Evolutionary conservation across 2,797 vertebrate genomes (phyloP).

Genomic region (Coregonus sp.): DNA sequence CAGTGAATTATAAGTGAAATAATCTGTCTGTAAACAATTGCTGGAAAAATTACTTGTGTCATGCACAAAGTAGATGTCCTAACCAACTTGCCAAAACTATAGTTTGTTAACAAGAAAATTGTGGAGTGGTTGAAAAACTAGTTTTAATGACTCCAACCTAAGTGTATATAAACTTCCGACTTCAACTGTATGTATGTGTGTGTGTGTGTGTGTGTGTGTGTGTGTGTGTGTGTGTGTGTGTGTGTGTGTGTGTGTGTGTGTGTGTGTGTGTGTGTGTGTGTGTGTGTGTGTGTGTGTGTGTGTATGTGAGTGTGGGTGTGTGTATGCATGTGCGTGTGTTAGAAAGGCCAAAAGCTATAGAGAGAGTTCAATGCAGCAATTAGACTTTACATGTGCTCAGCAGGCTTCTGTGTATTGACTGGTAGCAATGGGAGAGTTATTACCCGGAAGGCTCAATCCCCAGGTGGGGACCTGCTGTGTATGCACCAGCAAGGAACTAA

Average conservation of each 20-base stretch:
- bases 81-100: no score
- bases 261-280: conserved; percentile 24
- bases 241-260: no score
- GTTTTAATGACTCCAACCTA: no score
- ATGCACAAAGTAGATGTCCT: no score
- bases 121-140: no score
- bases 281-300: not conserved
- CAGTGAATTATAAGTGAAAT: no score
- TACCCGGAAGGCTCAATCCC: conserved; percentile 4
- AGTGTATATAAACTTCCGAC: no score
- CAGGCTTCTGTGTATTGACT: conserved; percentile 1
- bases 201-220: not conserved
- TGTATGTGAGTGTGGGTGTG: not conserved
- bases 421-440: not conserved
- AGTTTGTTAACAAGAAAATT: no score
- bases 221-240: conserved; percentile 23
- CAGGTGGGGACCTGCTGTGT: not conserved
- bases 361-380: conserved; percentile 30
- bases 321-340: not conserved
- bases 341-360: not conserved
- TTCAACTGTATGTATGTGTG: no score
- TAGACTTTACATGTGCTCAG: conserved; percentile 17
- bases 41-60: no score
- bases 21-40: no score
- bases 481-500: not conserved